A percentile compares a stretch with the other conserved stretches of the same genome.
Conservation (phyloP, 2,113 vertebrate genomes). For the Cyprinodon brontotheroides region DNA sequence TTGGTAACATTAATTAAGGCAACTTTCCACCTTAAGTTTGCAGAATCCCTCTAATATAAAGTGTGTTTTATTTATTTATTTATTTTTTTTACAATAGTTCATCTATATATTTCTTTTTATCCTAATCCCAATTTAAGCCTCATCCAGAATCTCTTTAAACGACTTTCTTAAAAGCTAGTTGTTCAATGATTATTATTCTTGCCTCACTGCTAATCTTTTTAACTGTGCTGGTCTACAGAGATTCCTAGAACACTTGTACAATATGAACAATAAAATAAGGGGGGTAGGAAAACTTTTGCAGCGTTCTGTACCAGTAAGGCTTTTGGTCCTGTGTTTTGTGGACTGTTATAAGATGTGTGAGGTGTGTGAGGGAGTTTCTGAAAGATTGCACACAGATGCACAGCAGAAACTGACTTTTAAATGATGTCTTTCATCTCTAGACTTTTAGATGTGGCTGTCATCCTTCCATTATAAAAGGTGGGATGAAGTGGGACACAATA, state of each 20-base stretch:
- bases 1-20: too few relatives aligned
- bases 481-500: slow-evolving; percentile 67
- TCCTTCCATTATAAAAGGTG: slow-evolving; percentile 66
- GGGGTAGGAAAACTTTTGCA: neutral
- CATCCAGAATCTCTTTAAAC: too few relatives aligned
- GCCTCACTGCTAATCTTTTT: too few relatives aligned
- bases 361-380: neutral
- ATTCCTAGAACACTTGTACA: neutral
- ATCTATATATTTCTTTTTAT: too few relatives aligned
- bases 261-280: neutral
- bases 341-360: slow-evolving; percentile 2
- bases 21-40: too few relatives aligned
- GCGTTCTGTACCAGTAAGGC: neutral
- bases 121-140: too few relatives aligned
- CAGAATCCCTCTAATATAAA: too few relatives aligned
- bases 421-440: slow-evolving; percentile 78
- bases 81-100: too few relatives aligned
- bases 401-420: slow-evolving; percentile 69
- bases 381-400: slow-evolving; percentile 35
- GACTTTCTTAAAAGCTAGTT: too few relatives aligned
- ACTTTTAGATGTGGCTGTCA: slow-evolving; percentile 76
- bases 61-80: too few relatives aligned
- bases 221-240: too few relatives aligned
- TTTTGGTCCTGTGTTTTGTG: slow-evolving; percentile 1
- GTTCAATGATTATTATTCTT: too few relatives aligned